Base-by-base conservation (phyloP, 2,888 invertebrate species). In the Leptopilina drosophilae region DNA sequence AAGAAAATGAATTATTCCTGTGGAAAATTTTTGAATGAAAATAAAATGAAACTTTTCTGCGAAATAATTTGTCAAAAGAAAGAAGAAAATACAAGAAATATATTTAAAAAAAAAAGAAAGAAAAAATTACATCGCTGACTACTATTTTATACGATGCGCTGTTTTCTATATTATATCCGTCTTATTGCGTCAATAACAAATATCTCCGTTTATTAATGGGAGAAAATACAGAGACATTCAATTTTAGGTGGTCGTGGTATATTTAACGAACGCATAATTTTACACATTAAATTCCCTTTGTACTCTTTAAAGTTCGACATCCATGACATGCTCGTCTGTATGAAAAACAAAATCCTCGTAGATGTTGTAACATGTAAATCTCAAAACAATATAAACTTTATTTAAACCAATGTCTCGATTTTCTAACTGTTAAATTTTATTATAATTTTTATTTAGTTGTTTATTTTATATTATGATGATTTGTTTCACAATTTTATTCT, bases 121-220 rank as follows among this genome's bases (percentile, higher is more conserved):
- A 59, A 62, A 62, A 62, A 62, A n/a, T 56, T 73, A 59, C 56
- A 69, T 53, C 53, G 69, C 56, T 73, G 56, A 84, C 85, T 87
- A 89, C 87, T 89, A 89, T 90, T 90, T 90, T 90, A 86, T 90
- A 90, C 90, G 87, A 89, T 88, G 88, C 85, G 85, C 87, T 87
- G 87, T 89, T 89, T 89, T 89, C 87, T 89, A 89, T 88, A 89
- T 88, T 89, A 89, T 88, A 89, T 88, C 88, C 87, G 85, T 88
- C 81, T 73, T 84, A 84, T 83, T 80, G 49, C 49, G 82, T 82
- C 80, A 81, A 86, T 87, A 87, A 84, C 42, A 81, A 33, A 82
- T 84, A 85, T 85, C 85, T 85, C 84, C 85, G 83, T 81, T 81
- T 69, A 76, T 67, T 81, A 80, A 79, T 79, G 80, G 53, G 76